Evolutionary conservation across 2,888 invertebrate genomes (phyloP), one percentile per base, ranked within the genome.

Genomic region (Eugnorisma glareosa): DNA sequence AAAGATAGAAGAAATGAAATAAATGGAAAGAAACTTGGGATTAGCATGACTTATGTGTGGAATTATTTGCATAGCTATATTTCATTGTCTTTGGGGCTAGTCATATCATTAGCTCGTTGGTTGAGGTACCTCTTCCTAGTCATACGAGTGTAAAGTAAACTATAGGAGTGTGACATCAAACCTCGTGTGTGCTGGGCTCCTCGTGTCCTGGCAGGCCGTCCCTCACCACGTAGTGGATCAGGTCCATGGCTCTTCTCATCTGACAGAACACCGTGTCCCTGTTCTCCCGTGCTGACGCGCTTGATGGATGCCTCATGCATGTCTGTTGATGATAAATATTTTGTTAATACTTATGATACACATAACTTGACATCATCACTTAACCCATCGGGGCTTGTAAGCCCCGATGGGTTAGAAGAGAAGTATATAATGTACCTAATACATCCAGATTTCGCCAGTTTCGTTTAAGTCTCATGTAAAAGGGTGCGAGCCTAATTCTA

Each of bases 191-290:
- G 83, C 78, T 79, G 51, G 93, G 94, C 70, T 96, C 96, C 97
- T 93, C 98, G 96, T 96, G 96, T 4, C 96, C 96, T 0, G 96
- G 96, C 63, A 99, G 98, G n/a, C 99, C 99, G 94, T 99, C 99
- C 91, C 99, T 99, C 67, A 99, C 99, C 80, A 99, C 99, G 94
- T 99, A 99, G 96, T 99, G 99, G 89, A 99, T 99, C 86, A 99
- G 97, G 96, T 99, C 99, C 98, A 99, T 98, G 40, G 99, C 99
- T 84, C 99, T 97, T 82, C 99, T 97, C 98, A 99, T 99, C 96
- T 99, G 99, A 93, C 99, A 99, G 97, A 99, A 99, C 67, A 99
- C 99, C 0, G 99, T 99, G 94, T 99, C 99, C 15, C 99, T 97
- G 95, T 99, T 99, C 94, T 99, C 99, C 85, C 99, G 97, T 0